phyloP scores from a whole-genome alignment of 2,113 vertebrate genomes.

The Excalfactoria chinensis region DNA sequence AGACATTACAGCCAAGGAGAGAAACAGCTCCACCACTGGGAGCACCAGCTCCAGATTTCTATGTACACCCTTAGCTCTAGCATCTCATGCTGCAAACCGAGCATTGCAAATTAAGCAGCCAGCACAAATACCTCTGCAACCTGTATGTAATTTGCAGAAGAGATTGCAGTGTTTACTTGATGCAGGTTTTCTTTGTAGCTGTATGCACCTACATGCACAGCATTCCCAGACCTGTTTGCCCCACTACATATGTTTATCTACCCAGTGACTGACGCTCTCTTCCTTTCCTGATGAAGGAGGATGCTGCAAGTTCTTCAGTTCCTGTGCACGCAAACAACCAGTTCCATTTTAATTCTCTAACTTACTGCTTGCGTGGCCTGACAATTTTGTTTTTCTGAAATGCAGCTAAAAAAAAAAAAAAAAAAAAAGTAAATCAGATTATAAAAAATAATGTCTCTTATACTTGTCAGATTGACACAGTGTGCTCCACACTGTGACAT shows the following conservation, averaged over 20 bases:
- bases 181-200: constrained; percentile 5
- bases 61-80: constrained; percentile 30
- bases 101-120: constrained; percentile 33
- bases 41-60: constrained; percentile 58
- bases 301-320: not conserved
- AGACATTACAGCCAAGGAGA: constrained; percentile 4
- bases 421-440: not conserved
- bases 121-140: constrained; percentile 16
- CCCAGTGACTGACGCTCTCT: not conserved
- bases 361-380: not conserved
- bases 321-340: not conserved
- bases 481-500: not conserved
- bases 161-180: not conserved
- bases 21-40: constrained; percentile 16
- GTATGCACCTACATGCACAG: not conserved
- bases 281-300: not conserved
- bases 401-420: not conserved
- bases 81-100: constrained; percentile 53
- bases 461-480: not conserved
- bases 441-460: not conserved
- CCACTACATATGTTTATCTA: not conserved
- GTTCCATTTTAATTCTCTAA: not conserved
- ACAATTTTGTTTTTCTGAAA: not conserved
- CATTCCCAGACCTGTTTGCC: not conserved
- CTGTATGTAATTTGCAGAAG: constrained; percentile 31